Conservation (phyloP, 2,888 invertebrate species). For the Caenorhabditis macrosperma region DNA sequence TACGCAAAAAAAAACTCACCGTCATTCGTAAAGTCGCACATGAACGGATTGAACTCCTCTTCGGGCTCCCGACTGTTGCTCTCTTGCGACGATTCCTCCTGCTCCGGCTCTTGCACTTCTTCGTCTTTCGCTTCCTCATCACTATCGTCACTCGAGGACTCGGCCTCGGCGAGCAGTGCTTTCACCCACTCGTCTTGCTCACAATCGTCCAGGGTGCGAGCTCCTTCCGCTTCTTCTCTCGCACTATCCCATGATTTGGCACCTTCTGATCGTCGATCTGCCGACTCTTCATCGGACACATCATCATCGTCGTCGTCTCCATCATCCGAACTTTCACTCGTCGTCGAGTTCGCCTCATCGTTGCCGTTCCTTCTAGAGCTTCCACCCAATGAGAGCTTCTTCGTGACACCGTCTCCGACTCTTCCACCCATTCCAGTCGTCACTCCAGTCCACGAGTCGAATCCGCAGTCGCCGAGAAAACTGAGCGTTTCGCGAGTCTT, state of each 20-base stretch:
- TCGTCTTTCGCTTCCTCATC: slow-evolving; percentile 62
- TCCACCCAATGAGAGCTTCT: slow-evolving; percentile 42
- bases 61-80: slow-evolving; percentile 43
- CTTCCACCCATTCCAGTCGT: slow-evolving; percentile 62
- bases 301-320: slow-evolving; percentile 74
- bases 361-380: neutral
- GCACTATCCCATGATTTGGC: slow-evolving; percentile 46
- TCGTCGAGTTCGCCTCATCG: slow-evolving; percentile 30
- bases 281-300: slow-evolving; percentile 8
- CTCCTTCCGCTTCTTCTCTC: slow-evolving; percentile 64
- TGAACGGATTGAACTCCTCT: slow-evolving; percentile 94
- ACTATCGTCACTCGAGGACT: slow-evolving; percentile 65
- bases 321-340: slow-evolving; percentile 61
- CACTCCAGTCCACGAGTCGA: slow-evolving; percentile 56
- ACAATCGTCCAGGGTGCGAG: slow-evolving; percentile 63
- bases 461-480: slow-evolving; percentile 46
- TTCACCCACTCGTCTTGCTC: slow-evolving; percentile 71
- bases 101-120: slow-evolving; percentile 53
- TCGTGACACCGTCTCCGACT: slow-evolving; percentile 62
- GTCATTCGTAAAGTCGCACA: slow-evolving; percentile 84
- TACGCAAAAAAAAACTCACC: slow-evolving; percentile 28
- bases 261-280: slow-evolving; percentile 1
- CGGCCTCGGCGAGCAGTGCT: slow-evolving; percentile 70
- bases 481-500: slow-evolving; percentile 46
- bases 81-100: slow-evolving; percentile 30